Conservation (phyloP, 2,888 invertebrate species). For the Phasia obesa region DNA sequence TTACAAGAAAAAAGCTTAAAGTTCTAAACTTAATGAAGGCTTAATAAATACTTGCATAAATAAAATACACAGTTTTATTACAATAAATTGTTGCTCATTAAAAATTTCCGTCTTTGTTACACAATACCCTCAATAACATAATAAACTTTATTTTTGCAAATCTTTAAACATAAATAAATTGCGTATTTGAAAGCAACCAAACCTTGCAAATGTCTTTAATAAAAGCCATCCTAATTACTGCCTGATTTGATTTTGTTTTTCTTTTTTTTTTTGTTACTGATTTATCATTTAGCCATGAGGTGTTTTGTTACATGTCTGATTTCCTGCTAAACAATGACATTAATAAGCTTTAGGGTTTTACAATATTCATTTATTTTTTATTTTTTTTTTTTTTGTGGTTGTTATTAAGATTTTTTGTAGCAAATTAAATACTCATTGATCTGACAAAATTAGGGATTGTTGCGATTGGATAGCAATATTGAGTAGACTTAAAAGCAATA, state of each 20-base stretch:
- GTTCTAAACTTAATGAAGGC: neutral
- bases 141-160: constrained; percentile 5
- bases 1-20: neutral
- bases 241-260: constrained; percentile 3
- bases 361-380: neutral
- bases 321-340: constrained; percentile 71
- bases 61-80: constrained; percentile 26
- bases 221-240: constrained; percentile 58
- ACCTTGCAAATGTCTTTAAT: constrained; percentile 8
- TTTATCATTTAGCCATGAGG: constrained; percentile 62
- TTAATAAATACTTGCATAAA: neutral
- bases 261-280: constrained; percentile 11
- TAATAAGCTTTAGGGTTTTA: constrained; percentile 67
- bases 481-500: neutral
- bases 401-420: no score
- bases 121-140: constrained; percentile 37
- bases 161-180: neutral
- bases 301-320: constrained; percentile 61
- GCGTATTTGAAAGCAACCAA: constrained; percentile 25
- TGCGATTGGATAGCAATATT: constrained; percentile 28
- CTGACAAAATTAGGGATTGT: constrained; percentile 60
- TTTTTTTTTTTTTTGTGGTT: neutral
- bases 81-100: constrained; percentile 32
- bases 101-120: constrained; percentile 58
- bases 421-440: constrained; percentile 46